These are phyloP conservation scores for Dynastes tityus DNA, from an alignment of 2,888 invertebrate species.

Conservation along the genomic window DNA sequence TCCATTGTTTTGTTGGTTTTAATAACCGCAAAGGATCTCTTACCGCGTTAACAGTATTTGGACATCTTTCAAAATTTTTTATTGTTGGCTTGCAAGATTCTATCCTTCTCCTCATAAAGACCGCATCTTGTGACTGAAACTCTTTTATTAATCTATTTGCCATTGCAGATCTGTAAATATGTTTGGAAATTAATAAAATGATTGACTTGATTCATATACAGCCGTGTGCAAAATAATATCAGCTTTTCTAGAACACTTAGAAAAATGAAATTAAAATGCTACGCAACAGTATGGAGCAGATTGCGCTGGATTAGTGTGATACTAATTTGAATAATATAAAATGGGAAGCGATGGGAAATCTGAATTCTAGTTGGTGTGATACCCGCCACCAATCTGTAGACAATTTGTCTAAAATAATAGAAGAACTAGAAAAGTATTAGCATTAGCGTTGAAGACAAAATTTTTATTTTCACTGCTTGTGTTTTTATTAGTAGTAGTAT, in stretches of 20 bases:
- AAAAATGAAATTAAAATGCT: background rate
- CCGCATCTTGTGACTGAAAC: conserved; percentile 66
- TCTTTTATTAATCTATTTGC: conserved; percentile 67
- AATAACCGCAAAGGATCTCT: conserved; percentile 66
- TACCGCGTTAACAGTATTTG: conserved; percentile 39
- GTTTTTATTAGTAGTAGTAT: too few species aligned
- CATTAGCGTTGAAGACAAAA: too few species aligned
- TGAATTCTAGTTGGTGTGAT: background rate
- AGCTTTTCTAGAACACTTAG: background rate
- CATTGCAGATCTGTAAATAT: conserved; percentile 58
- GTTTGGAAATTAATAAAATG: background rate
- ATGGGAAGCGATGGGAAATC: background rate
- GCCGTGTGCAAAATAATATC: background rate
- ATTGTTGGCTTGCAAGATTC: conserved; percentile 58
- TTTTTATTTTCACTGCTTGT: too few species aligned
- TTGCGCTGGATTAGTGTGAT: background rate
- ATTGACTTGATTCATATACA: background rate
- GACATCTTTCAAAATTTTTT: conserved; percentile 51
- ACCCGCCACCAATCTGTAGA: background rate
- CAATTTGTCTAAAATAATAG: too few species aligned
- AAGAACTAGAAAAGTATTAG: too few species aligned
- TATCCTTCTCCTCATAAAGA: conserved; percentile 62
- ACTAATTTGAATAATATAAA: background rate
- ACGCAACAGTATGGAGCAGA: background rate
- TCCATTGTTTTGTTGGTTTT: conserved; percentile 68